Base-by-base conservation (phyloP, 2,888 invertebrate genomes). In the Geophilus truncorum region DNA sequence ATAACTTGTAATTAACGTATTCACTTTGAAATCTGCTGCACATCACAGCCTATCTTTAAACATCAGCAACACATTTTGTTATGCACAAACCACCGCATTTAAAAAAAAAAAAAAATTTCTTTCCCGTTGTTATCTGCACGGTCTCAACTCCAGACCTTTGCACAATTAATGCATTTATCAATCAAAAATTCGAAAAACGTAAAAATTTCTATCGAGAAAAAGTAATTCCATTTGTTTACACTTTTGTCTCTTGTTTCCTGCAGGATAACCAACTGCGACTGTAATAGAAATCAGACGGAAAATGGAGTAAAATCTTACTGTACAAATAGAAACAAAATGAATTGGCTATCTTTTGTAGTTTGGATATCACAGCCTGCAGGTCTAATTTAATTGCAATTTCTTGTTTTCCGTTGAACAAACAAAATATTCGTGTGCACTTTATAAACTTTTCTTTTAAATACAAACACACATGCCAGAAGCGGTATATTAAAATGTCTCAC, bases 371-470 rank as follows among this genome's bases (percentile, higher is more conserved):
- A 25, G 62, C 62, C 62, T 62, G 62, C 25, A 62, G 62, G 62
- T 62, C 62, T 62, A 62, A 62, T 62, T 62, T 62, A 62, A 62
- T 62, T 62, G 62, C 62, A 62, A 62, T 62, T 62, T 62, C 62
- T 62, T 62, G 62, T 62, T 62, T 28, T 62, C 28, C 10, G 62
- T 25, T 62, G 62, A 62, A 62, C 62, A 62, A 62, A 62, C 62
- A 62, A 45, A 32, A 62, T 25, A 57, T 57, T 57, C 18, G 18
- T 57, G 57, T 57, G 57, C 57, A 57, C 21, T 57, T 57, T 62
- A 62, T 62, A 62, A 62, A 62, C 62, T 25, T 62, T 62, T 62
- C 62, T 62, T 62, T 62, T 62, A 62, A 62, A 62, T 62, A 62
- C 62, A 62, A 62, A 23, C 62, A 23, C 62, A 62, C 62, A 62